Base-by-base conservation (phyloP, 2,113 vertebrate species). In the rabbit (Oryctolagus cuniculus) region DNA sequence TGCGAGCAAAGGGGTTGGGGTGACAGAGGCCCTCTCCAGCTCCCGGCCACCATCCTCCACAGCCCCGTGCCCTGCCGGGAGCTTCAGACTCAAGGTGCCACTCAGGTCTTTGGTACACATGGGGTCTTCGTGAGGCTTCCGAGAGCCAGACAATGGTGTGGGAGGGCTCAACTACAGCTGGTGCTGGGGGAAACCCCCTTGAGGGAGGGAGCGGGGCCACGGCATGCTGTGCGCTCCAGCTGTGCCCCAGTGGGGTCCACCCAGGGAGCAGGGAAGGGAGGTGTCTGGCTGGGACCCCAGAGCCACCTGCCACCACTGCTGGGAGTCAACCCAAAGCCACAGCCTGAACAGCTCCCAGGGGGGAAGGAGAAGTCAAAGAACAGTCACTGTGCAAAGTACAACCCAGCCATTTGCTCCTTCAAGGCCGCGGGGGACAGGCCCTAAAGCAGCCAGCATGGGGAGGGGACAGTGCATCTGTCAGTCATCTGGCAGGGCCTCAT, bases 361-460 rank as follows among this genome's bases (percentile, higher is more conserved):
- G 24, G 25, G 58, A 1, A 7, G 4, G 63, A 9, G 31, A 92
- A 85, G 1, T 12, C 8, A 19, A 3, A 17, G 15, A 64, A 15
- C 19, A 6, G 44, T 44, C 44, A 8, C 7, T 44, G 1, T 10
- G 13, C 3, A 5, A 53, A 11, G 34, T 69, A 24, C 95, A 89
- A 34, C 9, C 3, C 8, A 70, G 61, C 0, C 82, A 15, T 44
- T 70, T 53, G 66, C 19, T 49, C 27, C 29, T 25, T 24, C 36
- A 36, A 29, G 19, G 22, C 49, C 13, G 1, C 44, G 13, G 12
- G 58, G 10, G 6, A 17, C 51, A 36, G 34, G n/a, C n/a, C 11
- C 36, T 31, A 3, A 36, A 64, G 25, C 0, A 0, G 53, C 31
- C 64, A 25, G 44, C 0, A 0, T 4, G 7, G 21, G 29, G 67